Base-by-base conservation (phyloP, 2,888 invertebrate genomes). In the Alcis repandata region DNA sequence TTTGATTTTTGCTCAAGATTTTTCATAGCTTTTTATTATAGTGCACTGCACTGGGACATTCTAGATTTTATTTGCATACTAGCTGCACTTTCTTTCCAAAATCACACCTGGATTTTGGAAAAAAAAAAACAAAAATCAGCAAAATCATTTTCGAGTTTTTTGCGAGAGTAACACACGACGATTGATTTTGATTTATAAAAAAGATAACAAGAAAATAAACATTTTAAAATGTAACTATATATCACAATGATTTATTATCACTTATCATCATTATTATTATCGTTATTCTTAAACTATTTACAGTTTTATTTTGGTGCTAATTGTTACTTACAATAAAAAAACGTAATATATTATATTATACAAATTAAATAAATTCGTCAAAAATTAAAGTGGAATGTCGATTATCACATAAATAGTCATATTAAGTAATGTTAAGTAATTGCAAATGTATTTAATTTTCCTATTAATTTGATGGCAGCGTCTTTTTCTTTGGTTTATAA, bases 401-500 rank as follows among this genome's bases (percentile, higher is more conserved):
- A 27, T 19, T 56, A 62, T 62, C 62, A 62, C 62, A 56, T 27
- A 27, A 32, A 13, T 17, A 15, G 11, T 22, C 10, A 17, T 8
- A 41, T n/a, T 38, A 38, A 13, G 17, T 17, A 15, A 22, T 46
- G 13, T 13, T n/a, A 22, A 22, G 11, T 4, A 17, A 33, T 33
- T n/a, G n/a, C n/a, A 19, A 40, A 32, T 36, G 10, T 19, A 13
- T 6, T 11, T 17, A 46, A 32, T 17, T 51, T 36, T 38, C 11
- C 36, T 51, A 51, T 20, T 27, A 38, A 7, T 36, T 15, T 13
- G 11, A 20, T 13, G 36, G 19, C 19, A 33, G 51, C 36, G 2
- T 51, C 4, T 3, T 20, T 15, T 32, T 52, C 33, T 53, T 49
- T 49, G 54, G 33, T 51, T 32, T 51, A 63, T 70, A 68, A 77